phyloP scores from a whole-genome alignment of 1,140 invertebrate species.

The Papilio polytes region DNA sequence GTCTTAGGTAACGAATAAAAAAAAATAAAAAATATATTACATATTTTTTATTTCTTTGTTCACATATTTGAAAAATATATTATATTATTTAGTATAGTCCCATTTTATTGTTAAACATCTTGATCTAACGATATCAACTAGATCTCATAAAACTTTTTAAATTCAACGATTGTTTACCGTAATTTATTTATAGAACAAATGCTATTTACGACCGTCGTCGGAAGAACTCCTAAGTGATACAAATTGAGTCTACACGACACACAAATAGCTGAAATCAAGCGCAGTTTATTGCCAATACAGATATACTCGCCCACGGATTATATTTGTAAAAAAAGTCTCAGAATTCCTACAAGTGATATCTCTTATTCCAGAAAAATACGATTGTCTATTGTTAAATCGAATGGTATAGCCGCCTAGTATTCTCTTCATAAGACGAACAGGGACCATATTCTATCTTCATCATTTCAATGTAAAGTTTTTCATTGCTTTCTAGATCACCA shows the following conservation, averaged over 20 bases:
- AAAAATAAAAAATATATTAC: too few species aligned
- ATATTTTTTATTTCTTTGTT: too few species aligned
- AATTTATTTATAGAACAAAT: slow-evolving; percentile 9
- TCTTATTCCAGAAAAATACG: too few species aligned
- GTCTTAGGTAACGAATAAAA: too few species aligned
- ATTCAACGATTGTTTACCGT: background rate
- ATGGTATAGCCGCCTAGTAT: too few species aligned
- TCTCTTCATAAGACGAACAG: too few species aligned
- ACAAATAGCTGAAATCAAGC: slow-evolving; percentile 19
- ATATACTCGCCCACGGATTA: slow-evolving; percentile 1
- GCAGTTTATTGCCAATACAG: background rate
- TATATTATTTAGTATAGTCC: background rate
- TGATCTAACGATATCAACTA: background rate
- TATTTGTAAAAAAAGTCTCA: background rate
- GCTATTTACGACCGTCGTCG: slow-evolving; percentile 11
- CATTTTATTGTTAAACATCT: background rate
- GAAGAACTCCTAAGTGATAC: background rate
- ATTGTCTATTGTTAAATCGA: too few species aligned
- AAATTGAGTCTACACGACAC: background rate
- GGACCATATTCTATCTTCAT: too few species aligned
- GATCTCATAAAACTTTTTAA: background rate
- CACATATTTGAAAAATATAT: too few species aligned
- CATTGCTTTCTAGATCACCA: too few species aligned
- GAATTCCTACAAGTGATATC: background rate
- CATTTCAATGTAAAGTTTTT: too few species aligned